Base-by-base conservation (phyloP, 2,888 invertebrate genomes). In the Dastarcus helophoroides region DNA sequence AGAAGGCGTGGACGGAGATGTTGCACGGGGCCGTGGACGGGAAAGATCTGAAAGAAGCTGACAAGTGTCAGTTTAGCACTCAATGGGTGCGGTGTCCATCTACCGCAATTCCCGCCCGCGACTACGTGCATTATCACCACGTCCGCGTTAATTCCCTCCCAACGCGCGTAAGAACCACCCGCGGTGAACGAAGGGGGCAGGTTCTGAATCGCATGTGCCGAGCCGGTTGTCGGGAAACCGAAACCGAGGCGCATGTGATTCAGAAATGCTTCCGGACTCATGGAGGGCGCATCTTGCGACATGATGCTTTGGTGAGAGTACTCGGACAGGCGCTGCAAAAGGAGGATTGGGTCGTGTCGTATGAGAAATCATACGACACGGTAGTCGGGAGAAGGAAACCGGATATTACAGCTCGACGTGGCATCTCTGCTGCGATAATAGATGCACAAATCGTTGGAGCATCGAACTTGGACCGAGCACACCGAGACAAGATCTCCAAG, bases 391-490 rank as follows among this genome's bases (percentile, higher is more conserved):
- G 5, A 2, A 14, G 23, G 12, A 30, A 30, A 9, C 30, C 23
- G 10, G 30, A 30, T 12, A n/a, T 30, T 3, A 13, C 24, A n/a
- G 23, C 14, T 10, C 10, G 8, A 8, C 5, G 8, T 3, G 11
- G 13, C 2, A 9, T 8, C 12, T 7, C 3, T 3, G 9, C 10
- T 14, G 10, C 9, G 4, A 16, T 30, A 2, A 10, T 30, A 2
- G 23, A 30, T 24, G 30, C 30, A 4, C 30, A 30, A 14, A 23
- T 30, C 3, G 15, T 19, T n/a, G 23, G 22, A 14, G 19, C 14
- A 6, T 13, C 9, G 6, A 23, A 30, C n/a, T 23, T 30, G 3
- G 14, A 23, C 7, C 7, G 14, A 23, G 19, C 9, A 8, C 30
- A 30, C 11, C 8, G 4, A 5, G 7, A 3, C 3, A 23, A 30